Evolutionary conservation across 2,888 invertebrate genomes (phyloP), one percentile per base, ranked within the genome.

Genomic region (Isoperla grammatica): DNA sequence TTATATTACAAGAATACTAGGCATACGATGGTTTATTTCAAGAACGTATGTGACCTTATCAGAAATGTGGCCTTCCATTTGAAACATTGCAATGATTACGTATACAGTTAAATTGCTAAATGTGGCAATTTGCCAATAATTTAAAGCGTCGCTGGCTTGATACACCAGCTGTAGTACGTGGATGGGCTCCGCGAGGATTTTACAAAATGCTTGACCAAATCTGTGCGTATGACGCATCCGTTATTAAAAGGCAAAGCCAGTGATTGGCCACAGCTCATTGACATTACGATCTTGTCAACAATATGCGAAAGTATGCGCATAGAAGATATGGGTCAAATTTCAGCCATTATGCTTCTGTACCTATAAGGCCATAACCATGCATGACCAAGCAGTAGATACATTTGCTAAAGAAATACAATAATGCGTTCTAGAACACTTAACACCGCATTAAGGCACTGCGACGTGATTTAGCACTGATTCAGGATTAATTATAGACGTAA

Each of bases 241-340:
- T 6, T 5, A 45, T 45, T 3, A 17, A 11, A 17, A 8, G 5
- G 45, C 45, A 45, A 12, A 6, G 5, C 3, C 42, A 13, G 3
- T 40, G 3, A 3, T 12, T 40, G 15, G 4, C 40, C 40, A 13
- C 12, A 4, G 15, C 4, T 40, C n/a, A 40, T 40, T 40, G 40
- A 40, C 40, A 5, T 12, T 19, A 45, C 19, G 17, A 5, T 9
- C 19, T 45, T 45, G 45, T 45, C 45, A 45, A 45, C 19, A 19
- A 45, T 45, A 45, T 45, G 15, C 17, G 45, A 45, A 45, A 13
- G 11, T 15, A 45, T 45, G 45, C 19, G 11, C 17, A 53, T 19
- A 37, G 37, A 37, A 53, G 39, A 75, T 74, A 72, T 76, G 75
- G 76, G 76, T 76, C 76, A 76, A 72, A 74, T 72, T 73, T 75